Evolutionary conservation across 2,113 vertebrate genomes (phyloP), one percentile per base, ranked within the genome.

Genomic region (Laterallus jamaicensis): DNA sequence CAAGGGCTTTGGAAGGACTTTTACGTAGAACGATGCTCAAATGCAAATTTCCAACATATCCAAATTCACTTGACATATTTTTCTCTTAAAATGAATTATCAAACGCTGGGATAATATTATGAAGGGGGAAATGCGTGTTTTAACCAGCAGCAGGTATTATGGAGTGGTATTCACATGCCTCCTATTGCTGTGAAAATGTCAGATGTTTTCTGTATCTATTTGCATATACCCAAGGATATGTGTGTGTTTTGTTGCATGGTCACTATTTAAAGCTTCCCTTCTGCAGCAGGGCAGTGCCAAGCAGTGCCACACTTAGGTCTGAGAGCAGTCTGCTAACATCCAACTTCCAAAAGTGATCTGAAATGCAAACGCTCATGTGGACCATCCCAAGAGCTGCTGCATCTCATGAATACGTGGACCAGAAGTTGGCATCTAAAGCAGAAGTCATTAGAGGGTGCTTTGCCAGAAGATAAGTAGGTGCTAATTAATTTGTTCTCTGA

Each of bases 1-100:
- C 86, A 96, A 97, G 90, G 81, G 82, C 86, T 93, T 91, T 95
- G 87, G 93, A 93, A 96, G 78, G 90, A 95, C 80, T 94, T 95
- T 86, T 58, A 90, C 78, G 64, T 71, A 85, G 80, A 90, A 92
- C 40, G 58, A 63, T 94, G 84, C 81, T 94, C 83, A 93, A 70
- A 92, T 92, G 82, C 88, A 90, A 89, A 96, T 96, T 93, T 93
- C 88, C 81, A 83, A 68, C 86, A 76, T 59, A 90, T 88, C 81
- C 55, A 83, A 93, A 92, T 93, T 91, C 68, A 78, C 63, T 88
- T 95, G 86, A 86, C 71, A 66, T 93, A 87, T 93, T 97, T 95
- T 92, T 95, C 60, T 91, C 89, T 93, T 94, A 79, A 91, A 96
- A 94, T 82, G 69, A 93, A 73, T 95, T 96, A 79, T 69, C 86